Evolutionary conservation across 2,888 invertebrate genomes (phyloP), one percentile per base, ranked within the genome.

Genomic region (Xylocampa areola): DNA sequence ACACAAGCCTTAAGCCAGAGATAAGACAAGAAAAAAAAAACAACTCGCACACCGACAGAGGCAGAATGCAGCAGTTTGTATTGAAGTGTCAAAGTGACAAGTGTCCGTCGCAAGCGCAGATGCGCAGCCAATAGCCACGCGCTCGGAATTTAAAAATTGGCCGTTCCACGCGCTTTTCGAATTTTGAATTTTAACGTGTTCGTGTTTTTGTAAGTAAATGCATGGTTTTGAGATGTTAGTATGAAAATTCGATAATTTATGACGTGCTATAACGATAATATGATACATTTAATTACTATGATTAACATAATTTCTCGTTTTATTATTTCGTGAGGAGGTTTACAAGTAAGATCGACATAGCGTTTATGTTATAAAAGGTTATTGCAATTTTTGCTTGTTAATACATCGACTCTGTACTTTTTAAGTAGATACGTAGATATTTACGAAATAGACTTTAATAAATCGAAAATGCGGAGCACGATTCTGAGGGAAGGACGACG

Each of bases 61-160:
- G 63, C 74, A 57, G 72, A 79, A 85, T 79, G 82, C 53, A 75
- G 84, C 79, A 84, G 82, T 88, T 86, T 81, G 86, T 89, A 86
- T 88, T 81, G 81, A 88, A 89, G 89, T 91, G 91, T 89, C 90
- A 89, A 88, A 86, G 73, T 91, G 91, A 90, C 90, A 88, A 79
- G 84, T 80, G 79, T 75, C 71, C 67, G 79, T 73, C 82, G 77
- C 81, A 64, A 64, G 82, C 80, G 88, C 91, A 90, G 87, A 88
- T 90, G 91, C 81, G 73, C 77, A 66, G 73, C 78, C 69, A 64
- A 76, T 69, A 73, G 68, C 68, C 63, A 74, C 76, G 64, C 76
- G 77, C 74, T 77, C 79, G 82, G 81, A 84, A 87, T 87, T 84
- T 73, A 79, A 85, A 86, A 81, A 79, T 66, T 67, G 58, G 51